phyloP scores from a whole-genome alignment of 2,888 invertebrate species.

The Gonocerus acuteangulatus region DNA sequence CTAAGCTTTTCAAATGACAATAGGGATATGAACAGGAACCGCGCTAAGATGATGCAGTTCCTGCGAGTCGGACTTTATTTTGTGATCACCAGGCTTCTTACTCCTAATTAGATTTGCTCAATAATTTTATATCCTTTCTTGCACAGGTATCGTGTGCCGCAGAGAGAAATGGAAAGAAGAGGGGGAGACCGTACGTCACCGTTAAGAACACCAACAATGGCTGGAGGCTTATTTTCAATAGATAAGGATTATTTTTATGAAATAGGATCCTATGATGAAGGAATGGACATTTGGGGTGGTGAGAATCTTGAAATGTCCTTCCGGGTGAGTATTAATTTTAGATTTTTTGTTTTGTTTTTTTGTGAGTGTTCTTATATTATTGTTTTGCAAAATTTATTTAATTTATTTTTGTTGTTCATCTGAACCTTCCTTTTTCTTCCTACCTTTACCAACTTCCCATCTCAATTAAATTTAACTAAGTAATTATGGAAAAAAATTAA shows the following conservation, averaged over 20 bases:
- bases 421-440: too few species aligned
- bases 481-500: too few species aligned
- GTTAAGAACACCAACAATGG: constrained; percentile 94
- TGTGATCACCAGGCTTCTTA: too few species aligned
- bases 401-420: neutral
- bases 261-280: constrained; percentile 95
- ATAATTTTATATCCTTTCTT: neutral
- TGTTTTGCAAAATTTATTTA: neutral
- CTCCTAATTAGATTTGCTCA: too few species aligned
- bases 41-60: too few species aligned
- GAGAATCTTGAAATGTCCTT: constrained; percentile 94
- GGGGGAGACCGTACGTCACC: constrained; percentile 89
- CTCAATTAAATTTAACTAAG: too few species aligned
- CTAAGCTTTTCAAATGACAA: too few species aligned
- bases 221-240: constrained; percentile 91
- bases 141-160: constrained; percentile 88
- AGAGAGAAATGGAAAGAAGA: constrained; percentile 89
- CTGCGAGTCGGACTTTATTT: too few species aligned
- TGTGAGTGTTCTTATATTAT: neutral
- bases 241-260: constrained; percentile 95
- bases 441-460: too few species aligned
- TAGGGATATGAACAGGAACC: too few species aligned
- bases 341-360: neutral
- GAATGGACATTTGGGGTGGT: constrained; percentile 99
- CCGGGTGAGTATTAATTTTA: constrained; percentile 55